Evolutionary conservation across 2,888 invertebrate genomes (phyloP).

Genomic region (Pedicia rivosa): DNA sequence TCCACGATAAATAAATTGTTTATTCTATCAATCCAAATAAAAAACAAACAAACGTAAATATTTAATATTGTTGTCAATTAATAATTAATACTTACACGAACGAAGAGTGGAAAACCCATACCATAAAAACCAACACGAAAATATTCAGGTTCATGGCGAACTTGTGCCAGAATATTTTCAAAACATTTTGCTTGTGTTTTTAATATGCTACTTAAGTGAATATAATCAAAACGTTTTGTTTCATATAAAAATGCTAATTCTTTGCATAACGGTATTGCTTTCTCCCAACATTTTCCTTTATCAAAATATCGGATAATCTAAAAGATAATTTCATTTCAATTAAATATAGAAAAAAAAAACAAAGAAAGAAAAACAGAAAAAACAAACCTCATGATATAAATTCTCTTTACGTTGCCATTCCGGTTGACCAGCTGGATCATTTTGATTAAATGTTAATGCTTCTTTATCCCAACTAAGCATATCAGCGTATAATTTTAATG

Average conservation of each 20-base stretch:
- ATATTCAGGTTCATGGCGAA: constrained; percentile 86
- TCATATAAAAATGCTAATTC: constrained; percentile 81
- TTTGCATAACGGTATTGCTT: constrained; percentile 81
- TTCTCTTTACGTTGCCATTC: constrained; percentile 86
- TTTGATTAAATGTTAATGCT: constrained; percentile 36
- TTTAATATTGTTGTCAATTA: constrained; percentile 2
- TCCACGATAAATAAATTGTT: constrained; percentile 89
- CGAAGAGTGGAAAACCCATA: constrained; percentile 82
- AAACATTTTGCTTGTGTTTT: constrained; percentile 79
- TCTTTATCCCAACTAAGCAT: constrained; percentile 71
- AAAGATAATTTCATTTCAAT: constrained; percentile 5
- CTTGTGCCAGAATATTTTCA: constrained; percentile 74
- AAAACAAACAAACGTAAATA: constrained; percentile 6
- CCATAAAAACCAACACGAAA: constrained; percentile 94
- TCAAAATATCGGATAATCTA: constrained; percentile 84
- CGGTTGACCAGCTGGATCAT: constrained; percentile 57
- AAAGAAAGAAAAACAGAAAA: neutral
- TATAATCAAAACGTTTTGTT: constrained; percentile 71
- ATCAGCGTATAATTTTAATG: constrained; percentile 84
- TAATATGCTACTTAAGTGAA: constrained; percentile 68
- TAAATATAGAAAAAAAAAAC: neutral
- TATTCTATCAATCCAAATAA: constrained; percentile 46
- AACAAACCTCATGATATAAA: constrained; percentile 48
- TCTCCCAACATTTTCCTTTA: constrained; percentile 94
- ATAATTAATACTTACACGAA: constrained; percentile 49